These are phyloP conservation scores for Coleophora flavipennella DNA, from an alignment of 2,888 invertebrate genomes.

Conservation along the genomic window DNA sequence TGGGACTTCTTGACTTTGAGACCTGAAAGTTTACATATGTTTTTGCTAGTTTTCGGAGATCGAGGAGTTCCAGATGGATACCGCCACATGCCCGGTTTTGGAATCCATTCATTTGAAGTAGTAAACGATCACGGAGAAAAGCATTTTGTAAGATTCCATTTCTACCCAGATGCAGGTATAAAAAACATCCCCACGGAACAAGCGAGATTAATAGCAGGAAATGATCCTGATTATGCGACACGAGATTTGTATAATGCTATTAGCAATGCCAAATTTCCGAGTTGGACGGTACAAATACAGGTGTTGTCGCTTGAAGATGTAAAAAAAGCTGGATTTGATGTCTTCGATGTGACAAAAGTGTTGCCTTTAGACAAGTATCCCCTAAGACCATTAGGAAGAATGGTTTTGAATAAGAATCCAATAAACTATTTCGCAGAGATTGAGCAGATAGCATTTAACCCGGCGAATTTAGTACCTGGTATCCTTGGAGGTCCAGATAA, in stretches of 20 bases:
- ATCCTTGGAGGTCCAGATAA: slow-evolving; percentile 91
- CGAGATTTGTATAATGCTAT: slow-evolving; percentile 91
- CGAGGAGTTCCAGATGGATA: slow-evolving; percentile 92
- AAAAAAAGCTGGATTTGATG: slow-evolving; percentile 82
- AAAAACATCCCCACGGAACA: slow-evolving; percentile 78
- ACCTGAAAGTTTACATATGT: slow-evolving; percentile 88
- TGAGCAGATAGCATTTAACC: slow-evolving; percentile 89
- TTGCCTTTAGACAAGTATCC: slow-evolving; percentile 84
- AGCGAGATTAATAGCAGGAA: slow-evolving; percentile 75
- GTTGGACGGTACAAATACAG: slow-evolving; percentile 85
- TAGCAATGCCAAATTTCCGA: slow-evolving; percentile 77
- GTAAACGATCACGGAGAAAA: slow-evolving; percentile 79
- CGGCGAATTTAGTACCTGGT: slow-evolving; percentile 88
- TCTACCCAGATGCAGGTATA: slow-evolving; percentile 89
- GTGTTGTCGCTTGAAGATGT: slow-evolving; percentile 87
- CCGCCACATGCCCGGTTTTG: slow-evolving; percentile 93
- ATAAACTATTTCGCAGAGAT: slow-evolving; percentile 90
- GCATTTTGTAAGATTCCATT: slow-evolving; percentile 90
- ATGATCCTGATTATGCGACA: slow-evolving; percentile 88
- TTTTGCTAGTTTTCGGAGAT: slow-evolving; percentile 86
- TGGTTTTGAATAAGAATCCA: slow-evolving; percentile 87
- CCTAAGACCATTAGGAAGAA: slow-evolving; percentile 83
- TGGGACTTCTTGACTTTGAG: slow-evolving; percentile 92
- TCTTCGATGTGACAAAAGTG: slow-evolving; percentile 91
- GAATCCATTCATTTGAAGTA: slow-evolving; percentile 91